Base-by-base conservation (phyloP, 92 coral and sea anemone species). In the Heliopora coerulea region DNA sequence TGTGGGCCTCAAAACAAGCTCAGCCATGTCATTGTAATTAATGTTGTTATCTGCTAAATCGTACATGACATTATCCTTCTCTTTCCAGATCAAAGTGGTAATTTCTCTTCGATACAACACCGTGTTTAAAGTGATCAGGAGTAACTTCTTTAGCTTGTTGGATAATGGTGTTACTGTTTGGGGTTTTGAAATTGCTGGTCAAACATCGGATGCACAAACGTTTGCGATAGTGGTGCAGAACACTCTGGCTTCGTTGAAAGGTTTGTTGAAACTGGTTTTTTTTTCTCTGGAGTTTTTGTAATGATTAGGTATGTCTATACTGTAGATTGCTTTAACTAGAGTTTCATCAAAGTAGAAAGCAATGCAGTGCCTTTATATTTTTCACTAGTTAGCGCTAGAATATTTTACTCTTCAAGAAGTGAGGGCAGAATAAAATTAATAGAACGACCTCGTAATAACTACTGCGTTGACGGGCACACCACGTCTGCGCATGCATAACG, bases 191-290 rank as follows among this genome's bases (percentile, higher is more conserved):
- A 37, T 70, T 31, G 32, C 25, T 12, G 56, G 62, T 0, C 62
- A 52, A 21, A 8, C 48, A 12, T 61, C 86, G 9, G 90, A 86
- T 56, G 88, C 86, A 15, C 78, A 76, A 10, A 79, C 80, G 7
- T 93, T 93, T 63, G 58, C 91, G 8, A 35, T 87, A 62, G 88
- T 90, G 2, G 72, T 90, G 28, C 98, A 87, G 49, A 86, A 87
- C 40, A 62, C 84, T 0, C 57, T 93, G 64, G 79, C 87, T 1
- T 89, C 87, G 21, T 60, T 87, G 49, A 85, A 85, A 89, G 96
- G 96, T 89, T 77, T 44, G 68, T 32, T 0, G 23, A n/a, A n/a
- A n/a, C n/a, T n/a, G n/a, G n/a, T n/a, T n/a, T n/a, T n/a, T n/a
- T n/a, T n/a, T n/a, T n/a, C n/a, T n/a, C n/a, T n/a, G n/a, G n/a